Base-by-base conservation (phyloP, 2,113 vertebrate genomes). In the Bubo bubo region DNA sequence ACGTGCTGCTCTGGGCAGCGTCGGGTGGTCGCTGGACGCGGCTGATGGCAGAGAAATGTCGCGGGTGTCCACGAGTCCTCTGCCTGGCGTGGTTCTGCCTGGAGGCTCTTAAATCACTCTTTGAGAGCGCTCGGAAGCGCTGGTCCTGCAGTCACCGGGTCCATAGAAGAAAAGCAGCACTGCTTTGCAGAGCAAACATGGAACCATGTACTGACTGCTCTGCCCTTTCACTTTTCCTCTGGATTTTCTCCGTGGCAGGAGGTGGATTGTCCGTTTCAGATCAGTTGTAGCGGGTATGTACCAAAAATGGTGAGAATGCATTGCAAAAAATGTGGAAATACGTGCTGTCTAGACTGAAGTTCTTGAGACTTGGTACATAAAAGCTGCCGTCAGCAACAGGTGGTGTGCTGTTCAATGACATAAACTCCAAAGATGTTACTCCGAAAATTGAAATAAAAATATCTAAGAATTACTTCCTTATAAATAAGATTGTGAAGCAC, bases 351-450 rank as follows among this genome's bases (percentile, higher is more conserved):
- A 4, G 55, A 4, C 37, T 59, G 72, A 4, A 14, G 47, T 12
- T 41, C 13, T 53, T 52, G 50, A 8, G 17, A 34, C 55, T 7
- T 32, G 52, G 11, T 14, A 2, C 23, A 3, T 66, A 8, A 55
- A 66, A 82, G 55, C 88, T 30, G 68, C 49, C 52, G 52, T 26
- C 64, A 58, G 90, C 93, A 97, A 96, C 97, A 96, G 91, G 94
- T 98, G 80, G 17, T 82, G 49, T 26, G 2, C 58, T 41, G 30
- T 47, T 50, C 37, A 2, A 0, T 39, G 70, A 9, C 30, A 27
- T 8, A 5, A 28, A 7, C 60, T 79, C n/a, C 32, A 47, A 7
- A 14, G 30, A 4, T 60, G 12, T 47, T 43, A 14, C n/a, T 37
- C 5, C 24, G 12, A 11, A 60, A 79, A 50, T 13, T 5, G 6